These are phyloP conservation scores for Microchirus variegatus DNA, from an alignment of 2,797 vertebrate genomes.

Conservation along the genomic window DNA sequence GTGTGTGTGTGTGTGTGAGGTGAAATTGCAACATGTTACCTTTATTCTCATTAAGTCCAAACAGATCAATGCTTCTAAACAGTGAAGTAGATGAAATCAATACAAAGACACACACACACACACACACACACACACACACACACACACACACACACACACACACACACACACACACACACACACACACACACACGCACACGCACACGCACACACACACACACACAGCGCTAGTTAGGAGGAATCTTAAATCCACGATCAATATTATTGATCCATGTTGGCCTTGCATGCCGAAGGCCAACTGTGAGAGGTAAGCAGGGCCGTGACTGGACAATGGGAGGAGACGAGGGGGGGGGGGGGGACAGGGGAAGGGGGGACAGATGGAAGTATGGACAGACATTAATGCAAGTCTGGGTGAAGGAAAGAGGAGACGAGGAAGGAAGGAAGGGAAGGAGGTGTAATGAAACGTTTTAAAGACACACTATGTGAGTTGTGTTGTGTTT, in stretches of 20 bases:
- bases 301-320: slow-evolving; percentile 43
- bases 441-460: not conserved
- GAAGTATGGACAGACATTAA: not conserved
- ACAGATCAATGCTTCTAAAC: slow-evolving; percentile 48
- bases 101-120: slow-evolving; percentile 41
- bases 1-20: slow-evolving; percentile 45
- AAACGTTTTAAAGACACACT: too few species aligned
- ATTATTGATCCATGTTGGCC: slow-evolving; percentile 43
- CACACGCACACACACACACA: slow-evolving; percentile 13
- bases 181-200: not conserved
- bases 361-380: not conserved
- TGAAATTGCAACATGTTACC: slow-evolving; percentile 55
- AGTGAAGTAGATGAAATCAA: slow-evolving; percentile 42
- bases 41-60: slow-evolving; percentile 63
- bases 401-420: too few species aligned
- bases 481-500: too few species aligned
- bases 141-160: slow-evolving; percentile 3
- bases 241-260: slow-evolving; percentile 39
- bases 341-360: not conserved
- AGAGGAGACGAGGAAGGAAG: not conserved
- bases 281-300: slow-evolving; percentile 25
- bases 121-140: too few species aligned
- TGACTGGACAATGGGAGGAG: not conserved
- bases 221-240: slow-evolving; percentile 20
- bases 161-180: not conserved